Evolutionary conservation across 1,140 invertebrate genomes (phyloP).

Genomic region (Macrosteles quadrilineatus): DNA sequence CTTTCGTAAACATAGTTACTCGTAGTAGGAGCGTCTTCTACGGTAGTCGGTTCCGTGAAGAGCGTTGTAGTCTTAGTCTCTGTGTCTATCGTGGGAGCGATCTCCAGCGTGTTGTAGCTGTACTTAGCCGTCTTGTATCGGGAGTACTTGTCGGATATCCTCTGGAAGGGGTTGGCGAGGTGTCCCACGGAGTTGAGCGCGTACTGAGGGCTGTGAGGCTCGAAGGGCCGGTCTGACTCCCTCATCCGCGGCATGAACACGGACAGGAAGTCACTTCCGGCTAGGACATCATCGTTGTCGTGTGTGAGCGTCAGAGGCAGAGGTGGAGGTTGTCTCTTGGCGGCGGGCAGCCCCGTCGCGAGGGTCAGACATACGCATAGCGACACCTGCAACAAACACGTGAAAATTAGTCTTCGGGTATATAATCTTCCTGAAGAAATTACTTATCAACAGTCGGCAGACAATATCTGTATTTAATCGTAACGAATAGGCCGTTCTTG

Average conservation of each 20-base stretch:
- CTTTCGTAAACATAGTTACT: not conserved
- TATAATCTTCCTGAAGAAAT: too few species aligned
- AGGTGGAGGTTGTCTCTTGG: conserved; percentile 15
- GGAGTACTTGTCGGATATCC: not conserved
- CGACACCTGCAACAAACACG: conserved; percentile 24
- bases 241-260: conserved; percentile 53
- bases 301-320: too few species aligned
- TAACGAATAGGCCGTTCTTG: too few species aligned
- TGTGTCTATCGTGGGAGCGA: conserved; percentile 46
- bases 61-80: conserved; percentile 41
- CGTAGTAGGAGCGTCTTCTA: conserved; percentile 19
- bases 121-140: conserved; percentile 45
- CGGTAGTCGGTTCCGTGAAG: conserved; percentile 13
- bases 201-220: not conserved
- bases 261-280: conserved; percentile 59
- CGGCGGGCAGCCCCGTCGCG: conserved; percentile 16
- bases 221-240: too few species aligned
- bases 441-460: too few species aligned
- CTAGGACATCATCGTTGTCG: conserved; percentile 53
- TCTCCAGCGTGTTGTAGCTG: conserved; percentile 46
- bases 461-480: too few species aligned
- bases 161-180: not conserved
- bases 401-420: too few species aligned
- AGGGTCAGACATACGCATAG: conserved; percentile 27
- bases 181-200: conserved; percentile 4